Evolutionary conservation across 2,797 vertebrate genomes (phyloP).

Genomic region (Neosilurus hyrtlii): DNA sequence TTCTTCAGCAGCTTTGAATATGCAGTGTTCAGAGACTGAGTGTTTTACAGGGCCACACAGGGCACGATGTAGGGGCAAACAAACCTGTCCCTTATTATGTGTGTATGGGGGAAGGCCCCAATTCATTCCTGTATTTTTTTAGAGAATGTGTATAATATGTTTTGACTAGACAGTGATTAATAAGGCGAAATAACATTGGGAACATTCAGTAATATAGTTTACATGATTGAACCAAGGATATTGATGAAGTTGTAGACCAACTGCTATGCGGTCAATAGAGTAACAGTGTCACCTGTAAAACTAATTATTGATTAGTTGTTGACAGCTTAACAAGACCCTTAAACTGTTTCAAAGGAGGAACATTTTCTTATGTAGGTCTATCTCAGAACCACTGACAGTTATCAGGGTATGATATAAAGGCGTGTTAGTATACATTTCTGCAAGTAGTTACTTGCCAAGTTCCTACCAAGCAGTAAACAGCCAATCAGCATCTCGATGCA

Average conservation of each 20-base stretch:
- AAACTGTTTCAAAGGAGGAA: conserved; percentile 16
- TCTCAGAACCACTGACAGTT: conserved; percentile 24
- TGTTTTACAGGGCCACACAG: not conserved
- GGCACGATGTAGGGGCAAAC: not conserved
- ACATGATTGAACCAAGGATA: not conserved
- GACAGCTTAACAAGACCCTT: not conserved
- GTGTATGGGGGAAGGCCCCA: not conserved
- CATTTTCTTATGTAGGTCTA: conserved; percentile 3
- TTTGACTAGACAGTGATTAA: not conserved
- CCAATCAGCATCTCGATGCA: too few relatives aligned
- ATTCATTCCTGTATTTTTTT: not conserved
- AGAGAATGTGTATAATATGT: not conserved
- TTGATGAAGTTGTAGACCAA: conserved; percentile 1
- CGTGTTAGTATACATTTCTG: too few relatives aligned
- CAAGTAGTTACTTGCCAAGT: too few relatives aligned
- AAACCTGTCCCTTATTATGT: not conserved
- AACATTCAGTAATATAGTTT: not conserved
- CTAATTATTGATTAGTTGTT: conserved; percentile 17
- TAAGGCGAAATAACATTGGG: not conserved
- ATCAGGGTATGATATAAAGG: too few relatives aligned
- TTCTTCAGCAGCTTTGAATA: not conserved
- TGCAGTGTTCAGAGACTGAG: not conserved
- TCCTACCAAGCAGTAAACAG: too few relatives aligned
- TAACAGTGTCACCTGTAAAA: conserved; percentile 27
- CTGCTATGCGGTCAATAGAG: not conserved